Conservation (phyloP, 2,113 vertebrate species). For the Riparia riparia region DNA sequence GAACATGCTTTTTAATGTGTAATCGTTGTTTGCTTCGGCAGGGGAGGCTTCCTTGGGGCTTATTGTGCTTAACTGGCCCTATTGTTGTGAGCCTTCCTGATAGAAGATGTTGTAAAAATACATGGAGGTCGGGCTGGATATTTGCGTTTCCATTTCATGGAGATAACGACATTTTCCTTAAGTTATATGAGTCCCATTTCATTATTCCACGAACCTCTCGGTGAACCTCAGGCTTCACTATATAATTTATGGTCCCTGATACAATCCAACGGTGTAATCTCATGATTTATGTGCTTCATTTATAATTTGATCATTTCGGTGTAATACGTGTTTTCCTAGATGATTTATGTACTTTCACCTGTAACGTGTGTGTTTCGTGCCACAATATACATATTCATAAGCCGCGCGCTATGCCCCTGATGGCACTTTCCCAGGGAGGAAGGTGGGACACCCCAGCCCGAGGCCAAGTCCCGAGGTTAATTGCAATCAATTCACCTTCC, state of each 20-base stretch:
- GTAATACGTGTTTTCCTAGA: constrained; percentile 78
- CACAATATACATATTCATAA: constrained; percentile 74
- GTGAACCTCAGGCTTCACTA: constrained; percentile 73
- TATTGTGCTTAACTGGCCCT: constrained; percentile 16
- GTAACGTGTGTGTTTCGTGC: constrained; percentile 65
- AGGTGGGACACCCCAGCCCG: constrained; percentile 75
- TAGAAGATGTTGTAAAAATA: constrained; percentile 35
- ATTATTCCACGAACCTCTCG: constrained; percentile 74
- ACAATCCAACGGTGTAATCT: constrained; percentile 77
- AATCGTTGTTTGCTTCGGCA: constrained; percentile 32
- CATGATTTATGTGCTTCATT: constrained; percentile 84
- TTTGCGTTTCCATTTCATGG: constrained; percentile 35
- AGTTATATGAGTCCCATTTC: constrained; percentile 71
- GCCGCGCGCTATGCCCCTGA: constrained; percentile 2
- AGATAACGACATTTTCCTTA: constrained; percentile 60
- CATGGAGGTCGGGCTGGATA: constrained; percentile 36
- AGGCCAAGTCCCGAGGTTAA: constrained; percentile 81
- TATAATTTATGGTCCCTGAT: constrained; percentile 81
- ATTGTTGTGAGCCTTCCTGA: constrained; percentile 32
- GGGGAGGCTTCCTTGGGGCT: constrained; percentile 32
- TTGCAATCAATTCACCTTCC: constrained; percentile 89
- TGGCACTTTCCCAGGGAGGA: constrained; percentile 69
- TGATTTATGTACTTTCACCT: constrained; percentile 81
- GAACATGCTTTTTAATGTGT: background rate
- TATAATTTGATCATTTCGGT: constrained; percentile 83